Conservation (phyloP, 2,113 vertebrate species). For the Urocynchramus pylzowi region DNA sequence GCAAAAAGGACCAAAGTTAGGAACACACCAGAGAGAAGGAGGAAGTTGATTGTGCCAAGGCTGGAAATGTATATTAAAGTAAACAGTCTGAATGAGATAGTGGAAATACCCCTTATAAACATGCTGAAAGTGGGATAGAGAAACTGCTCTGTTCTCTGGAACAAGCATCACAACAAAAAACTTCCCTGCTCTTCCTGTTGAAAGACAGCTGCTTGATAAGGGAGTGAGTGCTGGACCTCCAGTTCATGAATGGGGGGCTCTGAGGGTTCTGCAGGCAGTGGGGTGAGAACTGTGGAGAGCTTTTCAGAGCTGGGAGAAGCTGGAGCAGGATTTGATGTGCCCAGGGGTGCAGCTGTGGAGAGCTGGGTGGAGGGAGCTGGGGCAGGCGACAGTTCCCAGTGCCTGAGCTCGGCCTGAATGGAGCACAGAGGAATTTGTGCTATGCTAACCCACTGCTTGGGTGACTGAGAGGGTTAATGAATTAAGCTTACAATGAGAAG, state of each 20-base stretch:
- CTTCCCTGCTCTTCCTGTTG: background rate
- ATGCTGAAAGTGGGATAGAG: background rate
- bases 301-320: background rate
- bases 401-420: background rate
- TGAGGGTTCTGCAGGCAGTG: background rate
- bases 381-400: background rate
- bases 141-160: background rate
- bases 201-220: background rate
- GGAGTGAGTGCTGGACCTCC: background rate
- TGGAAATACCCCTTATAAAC: background rate
- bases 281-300: background rate
- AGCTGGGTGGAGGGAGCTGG: background rate
- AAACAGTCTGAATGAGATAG: background rate
- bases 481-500: slow-evolving; percentile 55
- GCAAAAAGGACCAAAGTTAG: background rate
- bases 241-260: background rate
- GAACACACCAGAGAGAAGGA: background rate
- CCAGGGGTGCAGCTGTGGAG: background rate
- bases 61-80: background rate
- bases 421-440: slow-evolving; percentile 33
- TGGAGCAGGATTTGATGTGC: background rate
- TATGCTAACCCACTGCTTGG: slow-evolving; percentile 35
- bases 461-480: slow-evolving; percentile 65
- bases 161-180: background rate
- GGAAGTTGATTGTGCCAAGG: background rate